Evolutionary conservation across 2,113 vertebrate species (phyloP).

Genomic region (Upupa epops): DNA sequence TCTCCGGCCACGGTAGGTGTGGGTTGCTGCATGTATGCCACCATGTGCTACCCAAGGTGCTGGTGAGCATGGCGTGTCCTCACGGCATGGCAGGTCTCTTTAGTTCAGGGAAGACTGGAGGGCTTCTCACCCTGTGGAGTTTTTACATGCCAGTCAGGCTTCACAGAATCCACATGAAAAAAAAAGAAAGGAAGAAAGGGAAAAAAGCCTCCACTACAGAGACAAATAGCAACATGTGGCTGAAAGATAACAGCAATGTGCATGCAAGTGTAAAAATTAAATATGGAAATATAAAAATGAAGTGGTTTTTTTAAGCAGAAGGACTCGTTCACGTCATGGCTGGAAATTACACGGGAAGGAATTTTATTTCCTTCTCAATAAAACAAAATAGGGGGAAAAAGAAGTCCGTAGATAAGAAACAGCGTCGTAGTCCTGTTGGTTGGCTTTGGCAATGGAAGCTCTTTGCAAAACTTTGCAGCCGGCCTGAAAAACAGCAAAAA

Average conservation of each 20-base stretch:
- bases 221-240: constrained; percentile 64
- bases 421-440: constrained; percentile 39
- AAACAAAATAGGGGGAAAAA: constrained; percentile 52
- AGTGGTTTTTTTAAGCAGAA: neutral
- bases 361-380: constrained; percentile 66
- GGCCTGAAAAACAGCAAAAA: constrained; percentile 5
- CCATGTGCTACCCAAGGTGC: neutral
- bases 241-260: constrained; percentile 53
- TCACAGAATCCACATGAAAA: neutral
- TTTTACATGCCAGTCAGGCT: constrained; percentile 53
- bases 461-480: constrained; percentile 59
- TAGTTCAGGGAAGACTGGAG: neutral
- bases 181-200: neutral
- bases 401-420: constrained; percentile 41
- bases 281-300: constrained; percentile 76
- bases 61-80: neutral
- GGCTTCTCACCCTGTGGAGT: neutral
- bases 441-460: neutral
- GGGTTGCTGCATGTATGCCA: neutral
- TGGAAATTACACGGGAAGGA: constrained; percentile 55
- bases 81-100: neutral
- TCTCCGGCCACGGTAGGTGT: neutral
- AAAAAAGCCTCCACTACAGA: constrained; percentile 17
- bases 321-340: constrained; percentile 52
- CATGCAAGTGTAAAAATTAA: constrained; percentile 66